Percentiles rank a stretch among this genome's conserved stretches.
These are phyloP conservation scores for Cotesia typhae DNA, from an alignment of 1,140 invertebrate genomes.

Conservation along the genomic window DNA sequence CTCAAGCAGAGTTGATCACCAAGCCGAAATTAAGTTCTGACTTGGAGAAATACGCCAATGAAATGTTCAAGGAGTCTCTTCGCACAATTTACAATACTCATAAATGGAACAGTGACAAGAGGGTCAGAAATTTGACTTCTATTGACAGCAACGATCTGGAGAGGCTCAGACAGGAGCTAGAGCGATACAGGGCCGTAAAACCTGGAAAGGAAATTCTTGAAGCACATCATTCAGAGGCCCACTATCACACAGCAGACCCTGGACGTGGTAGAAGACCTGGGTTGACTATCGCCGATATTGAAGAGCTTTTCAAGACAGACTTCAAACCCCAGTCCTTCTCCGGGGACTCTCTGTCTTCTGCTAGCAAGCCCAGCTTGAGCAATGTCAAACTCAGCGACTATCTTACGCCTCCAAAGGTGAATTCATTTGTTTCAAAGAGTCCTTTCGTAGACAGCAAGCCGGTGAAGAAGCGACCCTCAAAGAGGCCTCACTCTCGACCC, in stretches of 20 bases:
- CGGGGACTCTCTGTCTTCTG: slow-evolving; percentile 36
- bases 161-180: slow-evolving; percentile 54
- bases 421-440: slow-evolving; percentile 53
- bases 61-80: slow-evolving; percentile 63
- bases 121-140: slow-evolving; percentile 42
- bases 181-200: slow-evolving; percentile 50
- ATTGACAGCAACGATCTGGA: slow-evolving; percentile 48
- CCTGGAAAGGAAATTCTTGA: slow-evolving; percentile 51
- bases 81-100: slow-evolving; percentile 62
- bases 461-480: slow-evolving; percentile 50
- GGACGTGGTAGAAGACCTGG: slow-evolving; percentile 47
- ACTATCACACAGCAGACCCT: slow-evolving; percentile 47
- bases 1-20: slow-evolving; percentile 45
- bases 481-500: slow-evolving; percentile 40
- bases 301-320: slow-evolving; percentile 54
- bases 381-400: slow-evolving; percentile 48
- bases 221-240: slow-evolving; percentile 57
- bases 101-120: slow-evolving; percentile 62
- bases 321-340: slow-evolving; percentile 42
- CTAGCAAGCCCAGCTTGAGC: slow-evolving; percentile 38
- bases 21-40: slow-evolving; percentile 58
- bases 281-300: slow-evolving; percentile 48
- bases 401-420: slow-evolving; percentile 55
- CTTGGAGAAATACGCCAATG: slow-evolving; percentile 59
- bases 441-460: slow-evolving; percentile 53